Conservation (phyloP, 2,797 vertebrate species). For the Falco novaeseelandiae region DNA sequence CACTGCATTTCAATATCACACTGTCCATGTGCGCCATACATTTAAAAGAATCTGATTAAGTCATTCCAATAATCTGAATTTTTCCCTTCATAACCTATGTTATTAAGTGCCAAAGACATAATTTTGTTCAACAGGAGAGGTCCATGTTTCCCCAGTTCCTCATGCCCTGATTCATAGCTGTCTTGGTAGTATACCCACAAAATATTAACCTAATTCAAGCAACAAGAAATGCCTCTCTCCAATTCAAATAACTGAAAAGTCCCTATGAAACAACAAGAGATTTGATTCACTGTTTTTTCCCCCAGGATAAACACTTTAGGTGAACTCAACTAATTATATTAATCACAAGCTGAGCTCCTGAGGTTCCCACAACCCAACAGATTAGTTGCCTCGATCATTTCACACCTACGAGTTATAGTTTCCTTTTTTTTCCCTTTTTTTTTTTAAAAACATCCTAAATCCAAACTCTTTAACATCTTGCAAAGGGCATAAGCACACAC, state of each 20-base stretch:
- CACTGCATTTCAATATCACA: neutral
- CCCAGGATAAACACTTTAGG: neutral
- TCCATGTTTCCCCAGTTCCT: neutral
- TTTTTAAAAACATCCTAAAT: neutral
- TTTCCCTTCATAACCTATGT: neutral
- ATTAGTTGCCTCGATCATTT: neutral
- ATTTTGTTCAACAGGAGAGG: neutral
- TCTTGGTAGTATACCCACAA: neutral
- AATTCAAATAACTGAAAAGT: neutral
- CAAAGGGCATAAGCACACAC: neutral
- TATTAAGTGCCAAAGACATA: neutral
- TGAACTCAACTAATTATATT: neutral
- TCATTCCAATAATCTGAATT: neutral
- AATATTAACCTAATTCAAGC: neutral
- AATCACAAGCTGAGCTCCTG: neutral
- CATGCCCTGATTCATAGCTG: neutral
- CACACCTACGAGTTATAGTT: neutral
- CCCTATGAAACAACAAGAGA: neutral
- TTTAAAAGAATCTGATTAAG: neutral
- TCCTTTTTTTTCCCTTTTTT: neutral
- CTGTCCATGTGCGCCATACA: accelerated
- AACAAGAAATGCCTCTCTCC: neutral
- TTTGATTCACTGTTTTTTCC: neutral
- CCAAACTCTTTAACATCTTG: neutral
- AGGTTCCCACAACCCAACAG: neutral